Evolutionary conservation across 37 sponge, comb jelly and placozoan genomes (phyloP).

Genomic region (Corticium candelabrum): DNA sequence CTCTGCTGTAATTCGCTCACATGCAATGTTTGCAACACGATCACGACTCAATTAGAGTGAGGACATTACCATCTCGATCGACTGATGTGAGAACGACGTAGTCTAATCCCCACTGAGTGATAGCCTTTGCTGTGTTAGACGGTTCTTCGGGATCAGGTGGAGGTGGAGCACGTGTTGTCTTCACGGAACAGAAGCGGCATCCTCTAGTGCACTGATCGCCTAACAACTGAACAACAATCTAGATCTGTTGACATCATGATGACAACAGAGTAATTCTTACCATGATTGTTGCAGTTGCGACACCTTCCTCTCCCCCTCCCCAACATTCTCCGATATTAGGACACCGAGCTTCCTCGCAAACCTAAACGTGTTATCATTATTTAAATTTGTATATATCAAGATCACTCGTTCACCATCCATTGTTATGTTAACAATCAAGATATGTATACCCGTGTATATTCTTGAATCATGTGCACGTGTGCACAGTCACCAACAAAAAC

Average conservation of each 20-base stretch:
- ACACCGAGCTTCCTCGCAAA: slow-evolving; percentile 98
- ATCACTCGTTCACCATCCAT: too few species aligned
- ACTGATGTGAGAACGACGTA: slow-evolving; percentile 98
- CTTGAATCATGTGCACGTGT: neutral
- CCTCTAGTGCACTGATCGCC: slow-evolving; percentile 98
- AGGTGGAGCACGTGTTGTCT: slow-evolving; percentile 81
- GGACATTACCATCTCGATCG: slow-evolving; percentile 98
- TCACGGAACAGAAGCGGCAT: slow-evolving; percentile 98
- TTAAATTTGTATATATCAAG: neutral
- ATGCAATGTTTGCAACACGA: too few species aligned
- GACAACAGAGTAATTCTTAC: slow-evolving; percentile 1
- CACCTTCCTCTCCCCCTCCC: slow-evolving; percentile 86
- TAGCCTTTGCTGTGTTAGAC: slow-evolving; percentile 78
- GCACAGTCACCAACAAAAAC: neutral
- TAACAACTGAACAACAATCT: slow-evolving; percentile 34
- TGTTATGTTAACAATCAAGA: slow-evolving; percentile 44
- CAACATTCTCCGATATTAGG: slow-evolving; percentile 99
- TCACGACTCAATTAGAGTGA: too few species aligned
- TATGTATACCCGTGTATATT: neutral
- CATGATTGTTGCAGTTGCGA: slow-evolving; percentile 99
- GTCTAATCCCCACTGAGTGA: slow-evolving; percentile 80
- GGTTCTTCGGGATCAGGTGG: slow-evolving; percentile 97
- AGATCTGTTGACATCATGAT: neutral
- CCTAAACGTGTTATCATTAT: slow-evolving; percentile 27
- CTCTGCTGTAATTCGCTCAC: too few species aligned